Evolutionary conservation across 2,888 invertebrate species (phyloP), one percentile per base, ranked within the genome.

Genomic region (Machimus rusticus): DNA sequence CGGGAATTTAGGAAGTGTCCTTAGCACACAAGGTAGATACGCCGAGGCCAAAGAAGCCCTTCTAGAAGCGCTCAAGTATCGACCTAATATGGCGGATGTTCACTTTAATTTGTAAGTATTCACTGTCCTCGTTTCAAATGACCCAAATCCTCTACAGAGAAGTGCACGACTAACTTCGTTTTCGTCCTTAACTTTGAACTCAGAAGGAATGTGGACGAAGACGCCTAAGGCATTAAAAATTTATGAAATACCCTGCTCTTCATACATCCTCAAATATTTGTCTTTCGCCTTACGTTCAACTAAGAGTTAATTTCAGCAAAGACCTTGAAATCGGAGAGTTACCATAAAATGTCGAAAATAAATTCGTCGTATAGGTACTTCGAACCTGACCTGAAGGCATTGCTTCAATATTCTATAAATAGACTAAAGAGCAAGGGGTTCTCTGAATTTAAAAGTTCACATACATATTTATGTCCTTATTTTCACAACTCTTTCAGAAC

Each of bases 11-110:
- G 99, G 99, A 91, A 98, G 98, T 93, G 97, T 99, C 91, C 95
- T 98, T 91, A 98, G 97, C 92, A 95, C 96, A 87, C 97, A 97
- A 93, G 98, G 98, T 77, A 95, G 97, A 90, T 95, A 95, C 87
- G 94, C 94, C 89, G 98, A 98, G 93, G 99, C 99, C 86, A 98
- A 98, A 93, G 95, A 95, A 91, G 98, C 98, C 86, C 98, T 98
- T 93, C 95, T 96, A 92, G 96, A 96, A 93, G 99, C 99, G 88
- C 95, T 99, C 89, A 95, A 95, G 90, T 95, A 96, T 94, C 95
- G 99, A 92, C 96, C 97, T 90, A 99, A 99, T 93, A 99, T 99
- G 99, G 99, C 99, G 88, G 99, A 99, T 93, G 99, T 99, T 88
- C 99, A 99, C 94, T 99, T 99, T 93, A 99, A 99, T 94, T 94